phyloP scores from a whole-genome alignment of 2,888 invertebrate genomes.

The Latrodectus hesperus region DNA sequence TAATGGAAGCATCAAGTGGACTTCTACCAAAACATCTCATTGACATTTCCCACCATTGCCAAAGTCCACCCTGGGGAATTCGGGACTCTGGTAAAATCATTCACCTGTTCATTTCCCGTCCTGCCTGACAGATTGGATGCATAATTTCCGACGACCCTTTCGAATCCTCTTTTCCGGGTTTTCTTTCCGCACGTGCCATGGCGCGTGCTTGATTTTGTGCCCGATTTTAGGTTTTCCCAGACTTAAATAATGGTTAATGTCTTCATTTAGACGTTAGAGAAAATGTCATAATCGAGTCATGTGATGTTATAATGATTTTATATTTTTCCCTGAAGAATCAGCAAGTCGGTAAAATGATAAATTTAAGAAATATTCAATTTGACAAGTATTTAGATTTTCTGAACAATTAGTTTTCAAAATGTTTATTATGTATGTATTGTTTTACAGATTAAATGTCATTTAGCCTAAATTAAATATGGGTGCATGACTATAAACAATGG shows the following conservation, averaged over 20 bases:
- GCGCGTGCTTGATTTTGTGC: conserved; percentile 34
- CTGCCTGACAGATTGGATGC: conserved; percentile 31
- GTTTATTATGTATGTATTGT: too few relatives aligned
- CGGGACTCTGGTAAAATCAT: conserved; percentile 15
- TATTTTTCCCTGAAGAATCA: background rate
- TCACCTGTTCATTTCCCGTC: conserved; percentile 20
- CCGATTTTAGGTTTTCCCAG: conserved; percentile 9
- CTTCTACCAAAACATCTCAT: conserved; percentile 49
- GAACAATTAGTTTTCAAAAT: too few relatives aligned
- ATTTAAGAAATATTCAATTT: too few relatives aligned
- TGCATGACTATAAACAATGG: too few relatives aligned
- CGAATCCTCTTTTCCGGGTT: conserved; percentile 1
- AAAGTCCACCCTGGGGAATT: conserved; percentile 39
- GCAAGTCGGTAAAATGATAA: too few relatives aligned
- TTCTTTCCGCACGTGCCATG: conserved; percentile 36
- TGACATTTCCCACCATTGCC: conserved; percentile 60
- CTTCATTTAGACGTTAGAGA: background rate
- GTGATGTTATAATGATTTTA: too few relatives aligned
- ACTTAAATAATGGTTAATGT: background rate
- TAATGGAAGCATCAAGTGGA: conserved; percentile 58
- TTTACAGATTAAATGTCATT: too few relatives aligned
- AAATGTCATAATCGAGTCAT: background rate
- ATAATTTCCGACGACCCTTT: background rate
- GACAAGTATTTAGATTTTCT: too few relatives aligned
- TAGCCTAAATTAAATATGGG: too few relatives aligned